A percentile compares a stretch with the other conserved stretches of the same genome.
Conservation (phyloP, 2,888 invertebrate genomes). For the Drosophila recens region DNA sequence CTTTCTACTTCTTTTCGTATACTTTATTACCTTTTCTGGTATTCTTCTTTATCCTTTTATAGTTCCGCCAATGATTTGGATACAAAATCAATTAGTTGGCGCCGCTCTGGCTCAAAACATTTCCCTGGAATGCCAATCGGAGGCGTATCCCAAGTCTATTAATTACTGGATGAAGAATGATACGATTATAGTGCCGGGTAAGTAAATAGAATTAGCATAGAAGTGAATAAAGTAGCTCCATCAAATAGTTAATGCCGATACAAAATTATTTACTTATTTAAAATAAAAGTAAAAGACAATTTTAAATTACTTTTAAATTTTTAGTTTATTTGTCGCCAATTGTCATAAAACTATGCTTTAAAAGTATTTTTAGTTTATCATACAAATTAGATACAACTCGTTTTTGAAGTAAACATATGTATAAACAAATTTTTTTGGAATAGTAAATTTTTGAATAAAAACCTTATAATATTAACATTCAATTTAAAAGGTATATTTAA, state of each 20-base stretch:
- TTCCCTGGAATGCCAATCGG: slow-evolving; percentile 90
- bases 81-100: slow-evolving; percentile 90
- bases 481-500: background rate
- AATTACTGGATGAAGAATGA: slow-evolving; percentile 90
- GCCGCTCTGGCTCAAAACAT: slow-evolving; percentile 88
- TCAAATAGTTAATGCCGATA: background rate
- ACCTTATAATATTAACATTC: no score
- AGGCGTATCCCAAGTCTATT: slow-evolving; percentile 90
- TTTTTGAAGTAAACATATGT: no score
- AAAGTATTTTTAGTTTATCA: no score
- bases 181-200: slow-evolving; percentile 88
- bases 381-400: no score
- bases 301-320: no score
- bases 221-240: background rate
- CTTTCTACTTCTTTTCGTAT: background rate
- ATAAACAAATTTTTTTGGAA: no score
- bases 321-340: no score
- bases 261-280: background rate
- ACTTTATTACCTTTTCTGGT: slow-evolving; percentile 7
- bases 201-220: slow-evolving; percentile 32
- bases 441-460: no score
- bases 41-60: slow-evolving; percentile 49
- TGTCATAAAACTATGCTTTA: no score
- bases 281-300: no score
- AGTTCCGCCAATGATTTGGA: slow-evolving; percentile 91